Evolutionary conservation across 2,113 vertebrate species (phyloP).

Genomic region (Equus przewalskii): DNA sequence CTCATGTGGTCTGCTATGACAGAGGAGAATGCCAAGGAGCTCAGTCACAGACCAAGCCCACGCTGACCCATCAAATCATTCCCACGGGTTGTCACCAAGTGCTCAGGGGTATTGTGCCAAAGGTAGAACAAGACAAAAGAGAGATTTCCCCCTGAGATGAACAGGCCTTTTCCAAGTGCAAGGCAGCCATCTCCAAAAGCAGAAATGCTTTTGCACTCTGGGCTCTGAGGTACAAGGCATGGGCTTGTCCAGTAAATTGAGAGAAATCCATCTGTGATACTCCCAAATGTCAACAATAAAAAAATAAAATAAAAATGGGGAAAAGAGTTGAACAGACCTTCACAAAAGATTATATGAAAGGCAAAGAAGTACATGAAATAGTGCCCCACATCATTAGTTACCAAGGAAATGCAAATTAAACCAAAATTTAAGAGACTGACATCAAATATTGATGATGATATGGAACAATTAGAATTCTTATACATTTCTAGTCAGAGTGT

Average conservation of each 20-base stretch:
- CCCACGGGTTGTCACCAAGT: background rate
- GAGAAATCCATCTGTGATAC: background rate
- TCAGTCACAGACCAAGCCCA: background rate
- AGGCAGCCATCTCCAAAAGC: background rate
- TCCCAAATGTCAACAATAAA: background rate
- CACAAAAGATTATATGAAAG: background rate
- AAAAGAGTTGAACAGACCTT: background rate
- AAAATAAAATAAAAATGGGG: background rate
- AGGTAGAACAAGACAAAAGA: background rate
- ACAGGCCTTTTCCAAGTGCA: background rate
- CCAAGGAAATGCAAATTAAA: conserved; percentile 14
- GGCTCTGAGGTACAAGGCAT: background rate
- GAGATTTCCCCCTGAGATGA: background rate
- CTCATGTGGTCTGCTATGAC: background rate
- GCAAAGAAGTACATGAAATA: background rate
- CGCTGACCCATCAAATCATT: background rate
- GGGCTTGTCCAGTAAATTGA: background rate
- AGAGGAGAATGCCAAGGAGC: background rate
- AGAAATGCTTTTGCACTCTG: background rate
- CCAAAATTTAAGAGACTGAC: background rate
- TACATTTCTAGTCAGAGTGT: background rate
- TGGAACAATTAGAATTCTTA: background rate
- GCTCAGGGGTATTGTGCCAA: background rate
- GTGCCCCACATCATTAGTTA: background rate
- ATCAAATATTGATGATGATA: background rate